phyloP scores from a whole-genome alignment of 2,888 invertebrate genomes.

The Nebria brevicollis region DNA sequence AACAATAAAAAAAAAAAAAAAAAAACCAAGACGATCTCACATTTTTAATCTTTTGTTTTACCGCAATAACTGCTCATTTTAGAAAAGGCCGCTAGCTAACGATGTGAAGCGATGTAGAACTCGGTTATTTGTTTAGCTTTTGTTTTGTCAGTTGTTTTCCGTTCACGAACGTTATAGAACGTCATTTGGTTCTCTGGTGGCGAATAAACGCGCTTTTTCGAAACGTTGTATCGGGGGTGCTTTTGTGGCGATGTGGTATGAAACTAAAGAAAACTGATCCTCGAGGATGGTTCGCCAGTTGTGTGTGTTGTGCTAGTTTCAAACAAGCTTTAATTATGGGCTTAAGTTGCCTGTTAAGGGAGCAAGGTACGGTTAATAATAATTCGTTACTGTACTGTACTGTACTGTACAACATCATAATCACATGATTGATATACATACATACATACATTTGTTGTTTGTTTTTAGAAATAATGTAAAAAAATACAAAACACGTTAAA shows the following conservation, averaged over 20 bases:
- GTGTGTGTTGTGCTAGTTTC: slow-evolving; percentile 55
- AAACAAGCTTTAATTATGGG: slow-evolving; percentile 57
- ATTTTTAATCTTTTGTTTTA: slow-evolving; percentile 1
- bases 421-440: background rate
- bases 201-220: background rate
- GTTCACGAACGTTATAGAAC: background rate
- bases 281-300: slow-evolving; percentile 44
- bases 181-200: slow-evolving; percentile 3
- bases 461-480: too few species aligned
- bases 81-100: background rate
- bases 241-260: slow-evolving; percentile 32
- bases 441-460: background rate
- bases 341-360: slow-evolving; percentile 56
- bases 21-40: background rate
- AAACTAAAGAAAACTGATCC: slow-evolving; percentile 24
- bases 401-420: too few species aligned
- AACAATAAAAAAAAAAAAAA: background rate
- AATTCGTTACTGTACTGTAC: too few species aligned
- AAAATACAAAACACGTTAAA: background rate
- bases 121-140: background rate
- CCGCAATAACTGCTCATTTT: slow-evolving; percentile 1
- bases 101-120: background rate
- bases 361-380: slow-evolving; percentile 49
- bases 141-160: slow-evolving; percentile 8
- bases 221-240: background rate